Evolutionary conservation across 2,113 vertebrate genomes (phyloP).

Genomic region (Phrynosoma blainvillii): DNA sequence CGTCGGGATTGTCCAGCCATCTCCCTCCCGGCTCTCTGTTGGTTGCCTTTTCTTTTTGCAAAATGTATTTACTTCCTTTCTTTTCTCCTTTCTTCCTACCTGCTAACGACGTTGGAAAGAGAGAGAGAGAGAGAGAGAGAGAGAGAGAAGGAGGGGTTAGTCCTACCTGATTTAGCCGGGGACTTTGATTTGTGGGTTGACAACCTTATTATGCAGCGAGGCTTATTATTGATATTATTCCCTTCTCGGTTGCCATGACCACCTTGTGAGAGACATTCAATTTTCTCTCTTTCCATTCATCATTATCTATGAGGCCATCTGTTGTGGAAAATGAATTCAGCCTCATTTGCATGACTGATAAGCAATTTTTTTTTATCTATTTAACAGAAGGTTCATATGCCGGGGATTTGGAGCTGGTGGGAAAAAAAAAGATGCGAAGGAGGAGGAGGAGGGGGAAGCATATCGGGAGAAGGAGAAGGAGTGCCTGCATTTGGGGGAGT

Average conservation of each 20-base stretch:
- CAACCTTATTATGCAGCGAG: conserved; percentile 98
- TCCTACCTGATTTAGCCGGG: conserved; percentile 83
- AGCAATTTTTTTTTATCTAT: conserved; percentile 99
- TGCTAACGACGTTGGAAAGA: conserved; percentile 69
- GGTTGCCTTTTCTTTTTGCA: neutral
- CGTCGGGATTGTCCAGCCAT: conserved; percentile 42
- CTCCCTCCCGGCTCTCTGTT: conserved; percentile 36
- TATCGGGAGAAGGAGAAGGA: conserved; percentile 81
- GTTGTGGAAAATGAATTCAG: conserved; percentile 99
- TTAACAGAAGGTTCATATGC: conserved; percentile 99
- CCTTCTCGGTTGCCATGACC: conserved; percentile 98
- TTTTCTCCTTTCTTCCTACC: conserved; percentile 70
- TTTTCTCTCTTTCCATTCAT: conserved; percentile 99
- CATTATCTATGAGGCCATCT: conserved; percentile 99
- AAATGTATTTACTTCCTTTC: conserved; percentile 45
- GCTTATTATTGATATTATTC: conserved; percentile 99
- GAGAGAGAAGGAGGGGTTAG: no score
- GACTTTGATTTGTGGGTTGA: conserved; percentile 97
- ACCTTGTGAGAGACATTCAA: conserved; percentile 99
- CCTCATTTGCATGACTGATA: conserved; percentile 99
- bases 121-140: no score
- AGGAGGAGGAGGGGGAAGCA: conserved; percentile 49
- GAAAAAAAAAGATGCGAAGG: conserved; percentile 48
- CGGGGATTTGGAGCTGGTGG: conserved; percentile 92
- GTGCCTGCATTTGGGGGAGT: conserved; percentile 80